Evolutionary conservation across 2,797 vertebrate species (phyloP).

Genomic region (Phoxinus dragarum): DNA sequence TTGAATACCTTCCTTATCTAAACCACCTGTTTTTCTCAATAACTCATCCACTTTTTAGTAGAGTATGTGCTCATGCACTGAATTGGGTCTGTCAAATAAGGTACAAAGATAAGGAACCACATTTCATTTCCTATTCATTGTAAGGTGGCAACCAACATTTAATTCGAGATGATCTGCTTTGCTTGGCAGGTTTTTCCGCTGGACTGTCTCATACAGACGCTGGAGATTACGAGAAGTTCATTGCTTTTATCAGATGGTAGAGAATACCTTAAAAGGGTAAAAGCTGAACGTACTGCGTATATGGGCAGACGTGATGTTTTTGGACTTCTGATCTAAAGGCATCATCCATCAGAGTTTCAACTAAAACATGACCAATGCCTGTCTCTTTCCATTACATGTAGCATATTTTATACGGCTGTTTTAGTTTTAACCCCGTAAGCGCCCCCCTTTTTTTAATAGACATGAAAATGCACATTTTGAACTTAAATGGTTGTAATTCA

Average conservation of each 20-base stretch:
- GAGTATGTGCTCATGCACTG: too few relatives aligned
- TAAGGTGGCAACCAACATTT: slow-evolving; percentile 41
- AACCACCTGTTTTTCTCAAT: neutral
- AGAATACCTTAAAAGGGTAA: slow-evolving; percentile 8
- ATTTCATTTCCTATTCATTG: slow-evolving; percentile 45
- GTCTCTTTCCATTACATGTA: neutral
- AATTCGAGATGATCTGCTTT: slow-evolving; percentile 35
- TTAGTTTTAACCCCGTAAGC: neutral
- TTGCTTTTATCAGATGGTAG: neutral
- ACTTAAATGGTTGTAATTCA: too few relatives aligned
- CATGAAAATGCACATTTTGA: too few relatives aligned
- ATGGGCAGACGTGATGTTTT: slow-evolving; percentile 11
- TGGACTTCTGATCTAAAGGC: neutral
- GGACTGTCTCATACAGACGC: too few relatives aligned
- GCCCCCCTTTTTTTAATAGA: too few relatives aligned
- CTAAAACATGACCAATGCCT: neutral
- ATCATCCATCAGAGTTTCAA: neutral
- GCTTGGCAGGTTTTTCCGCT: slow-evolving; percentile 28
- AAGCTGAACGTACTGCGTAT: slow-evolving; percentile 6
- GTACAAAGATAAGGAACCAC: neutral
- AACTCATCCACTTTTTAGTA: neutral
- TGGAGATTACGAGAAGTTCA: neutral
- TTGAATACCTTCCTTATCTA: neutral
- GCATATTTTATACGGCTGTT: neutral
- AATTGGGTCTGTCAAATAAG: neutral